Percentiles rank a stretch among this genome's conserved stretches.
These are phyloP conservation scores for Trachelipus rathkii DNA, from an alignment of 1,140 invertebrate genomes.

Conservation along the genomic window DNA sequence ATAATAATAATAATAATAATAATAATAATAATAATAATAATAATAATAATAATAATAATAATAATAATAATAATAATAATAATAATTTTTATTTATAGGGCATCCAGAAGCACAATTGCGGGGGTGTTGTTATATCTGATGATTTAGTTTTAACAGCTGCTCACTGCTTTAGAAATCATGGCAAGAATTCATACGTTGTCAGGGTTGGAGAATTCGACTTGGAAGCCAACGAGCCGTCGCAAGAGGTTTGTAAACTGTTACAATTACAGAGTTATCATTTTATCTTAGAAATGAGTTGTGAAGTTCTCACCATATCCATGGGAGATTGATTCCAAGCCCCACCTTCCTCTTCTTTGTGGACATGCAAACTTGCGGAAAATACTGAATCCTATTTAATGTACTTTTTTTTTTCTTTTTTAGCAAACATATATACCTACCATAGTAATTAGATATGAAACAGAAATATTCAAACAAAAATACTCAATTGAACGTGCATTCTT, in stretches of 20 bases:
- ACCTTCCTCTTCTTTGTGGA: too few species aligned
- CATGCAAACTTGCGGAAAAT: too few species aligned
- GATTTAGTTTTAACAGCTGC: slow-evolving; percentile 41
- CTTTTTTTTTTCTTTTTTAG: too few species aligned
- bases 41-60: slow-evolving; percentile 17
- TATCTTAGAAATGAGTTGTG: too few species aligned
- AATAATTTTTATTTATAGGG: slow-evolving; percentile 20
- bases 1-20: neutral
- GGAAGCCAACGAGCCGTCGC: slow-evolving; percentile 20
- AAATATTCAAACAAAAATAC: too few species aligned
- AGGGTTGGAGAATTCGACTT: slow-evolving; percentile 34
- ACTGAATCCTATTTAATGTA: too few species aligned
- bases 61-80: neutral
- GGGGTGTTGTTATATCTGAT: slow-evolving; percentile 34
- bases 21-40: slow-evolving; percentile 3
- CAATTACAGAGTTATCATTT: too few species aligned
- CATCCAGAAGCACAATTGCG: slow-evolving; percentile 41
- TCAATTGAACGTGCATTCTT: too few species aligned
- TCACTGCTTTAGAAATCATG: slow-evolving; percentile 41
- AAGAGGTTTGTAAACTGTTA: slow-evolving; percentile 26
- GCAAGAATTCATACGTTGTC: slow-evolving; percentile 30
- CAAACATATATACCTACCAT: too few species aligned
- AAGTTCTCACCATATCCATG: too few species aligned
- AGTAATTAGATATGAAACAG: too few species aligned
- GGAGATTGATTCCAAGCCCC: too few species aligned